phyloP scores from a whole-genome alignment of 2,113 vertebrate genomes.

The Tricholaema leucomelas region DNA sequence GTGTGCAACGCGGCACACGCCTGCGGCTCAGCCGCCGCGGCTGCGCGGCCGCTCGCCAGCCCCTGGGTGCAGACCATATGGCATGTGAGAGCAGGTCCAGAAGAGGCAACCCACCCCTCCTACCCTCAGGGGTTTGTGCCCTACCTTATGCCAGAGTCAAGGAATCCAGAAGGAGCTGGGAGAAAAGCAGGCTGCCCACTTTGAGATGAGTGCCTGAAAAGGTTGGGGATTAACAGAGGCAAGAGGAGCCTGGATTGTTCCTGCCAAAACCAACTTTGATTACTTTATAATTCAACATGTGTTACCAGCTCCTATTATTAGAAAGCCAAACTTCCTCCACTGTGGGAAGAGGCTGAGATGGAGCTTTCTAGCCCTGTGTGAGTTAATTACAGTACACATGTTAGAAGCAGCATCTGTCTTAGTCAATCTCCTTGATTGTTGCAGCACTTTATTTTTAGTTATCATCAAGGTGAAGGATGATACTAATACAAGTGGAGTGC shows the following conservation, averaged over 20 bases:
- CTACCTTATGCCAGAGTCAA: neutral
- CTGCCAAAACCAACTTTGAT: slow-evolving; percentile 65
- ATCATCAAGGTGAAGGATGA: slow-evolving; percentile 63
- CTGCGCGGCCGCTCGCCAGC: neutral
- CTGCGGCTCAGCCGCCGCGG: neutral
- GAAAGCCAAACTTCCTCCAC: slow-evolving; percentile 62
- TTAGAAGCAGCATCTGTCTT: slow-evolving; percentile 71
- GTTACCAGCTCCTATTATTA: slow-evolving; percentile 70
- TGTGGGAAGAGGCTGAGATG: slow-evolving; percentile 51
- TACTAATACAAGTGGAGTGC: slow-evolving; percentile 45
- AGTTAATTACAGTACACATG: slow-evolving; percentile 74
- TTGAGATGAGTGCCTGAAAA: neutral
- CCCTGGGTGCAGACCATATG: neutral
- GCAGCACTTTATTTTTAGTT: slow-evolving; percentile 66
- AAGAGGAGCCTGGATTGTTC: slow-evolving; percentile 43
- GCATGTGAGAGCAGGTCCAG: neutral
- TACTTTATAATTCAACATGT: slow-evolving; percentile 68
- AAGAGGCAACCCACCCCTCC: neutral
- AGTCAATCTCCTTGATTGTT: slow-evolving; percentile 69
- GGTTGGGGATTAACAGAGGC: slow-evolving; percentile 24
- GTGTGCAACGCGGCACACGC: neutral
- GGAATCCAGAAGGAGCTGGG: neutral
- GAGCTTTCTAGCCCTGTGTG: slow-evolving; percentile 52
- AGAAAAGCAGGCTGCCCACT: neutral
- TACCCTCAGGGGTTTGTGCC: neutral